A percentile compares a stretch with the other conserved stretches of the same genome.
Conservation (phyloP, 2,797 vertebrate species). For the Aplochiton taeniatus region DNA sequence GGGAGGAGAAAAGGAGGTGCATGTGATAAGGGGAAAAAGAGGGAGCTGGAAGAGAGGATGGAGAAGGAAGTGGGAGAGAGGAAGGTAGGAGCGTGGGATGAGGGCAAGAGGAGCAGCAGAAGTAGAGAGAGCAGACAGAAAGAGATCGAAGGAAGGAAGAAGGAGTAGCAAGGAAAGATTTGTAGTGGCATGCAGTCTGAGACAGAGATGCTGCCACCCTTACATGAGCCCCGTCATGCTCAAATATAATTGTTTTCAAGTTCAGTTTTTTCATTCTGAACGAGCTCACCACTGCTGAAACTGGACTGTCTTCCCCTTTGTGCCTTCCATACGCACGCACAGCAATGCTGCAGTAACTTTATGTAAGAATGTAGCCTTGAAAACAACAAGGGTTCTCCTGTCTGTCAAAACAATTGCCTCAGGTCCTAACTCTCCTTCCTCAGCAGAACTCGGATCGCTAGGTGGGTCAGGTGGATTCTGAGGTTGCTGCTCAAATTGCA, state of each 20-base stretch:
- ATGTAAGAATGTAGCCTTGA: too few relatives aligned
- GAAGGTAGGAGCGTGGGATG: too few relatives aligned
- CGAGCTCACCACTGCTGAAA: too few relatives aligned
- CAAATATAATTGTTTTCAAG: too few relatives aligned
- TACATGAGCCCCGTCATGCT: too few relatives aligned
- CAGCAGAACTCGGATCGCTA: constrained; percentile 19
- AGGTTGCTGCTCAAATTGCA: constrained; percentile 22
- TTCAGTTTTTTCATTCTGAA: too few relatives aligned
- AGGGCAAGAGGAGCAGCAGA: background rate
- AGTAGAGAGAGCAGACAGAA: background rate
- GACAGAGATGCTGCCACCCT: background rate
- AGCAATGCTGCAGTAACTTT: too few relatives aligned
- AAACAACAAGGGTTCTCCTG: background rate
- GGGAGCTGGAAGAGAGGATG: background rate
- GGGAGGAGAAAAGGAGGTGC: constrained; percentile 12
- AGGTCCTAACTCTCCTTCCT: constrained; percentile 18
- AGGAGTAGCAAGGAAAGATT: background rate
- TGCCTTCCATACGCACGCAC: too few relatives aligned
- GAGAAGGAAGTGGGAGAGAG: background rate
- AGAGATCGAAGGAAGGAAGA: background rate
- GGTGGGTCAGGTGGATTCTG: constrained; percentile 26
- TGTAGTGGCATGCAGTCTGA: constrained; percentile 4
- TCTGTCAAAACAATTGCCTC: background rate
- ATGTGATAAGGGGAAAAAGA: constrained; percentile 29
- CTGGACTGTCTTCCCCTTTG: too few relatives aligned